These are phyloP conservation scores for Bombus haemorrhoidalis DNA, from an alignment of 1,140 invertebrate genomes.

Conservation along the genomic window DNA sequence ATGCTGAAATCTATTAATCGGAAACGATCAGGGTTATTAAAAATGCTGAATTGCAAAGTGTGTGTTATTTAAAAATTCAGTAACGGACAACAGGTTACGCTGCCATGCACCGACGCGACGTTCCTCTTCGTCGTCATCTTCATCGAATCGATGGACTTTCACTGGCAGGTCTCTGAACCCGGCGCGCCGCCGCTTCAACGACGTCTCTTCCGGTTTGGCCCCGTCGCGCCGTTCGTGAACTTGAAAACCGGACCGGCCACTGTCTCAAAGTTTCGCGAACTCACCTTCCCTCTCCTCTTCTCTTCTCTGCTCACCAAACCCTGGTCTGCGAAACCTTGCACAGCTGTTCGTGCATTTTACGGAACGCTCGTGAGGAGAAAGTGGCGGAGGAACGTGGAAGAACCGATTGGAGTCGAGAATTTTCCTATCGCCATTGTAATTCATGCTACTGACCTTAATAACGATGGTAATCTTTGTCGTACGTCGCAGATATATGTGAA, in stretches of 20 bases:
- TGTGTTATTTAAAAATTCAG: not conserved
- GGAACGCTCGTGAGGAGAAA: conserved; percentile 1
- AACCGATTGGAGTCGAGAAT: not conserved
- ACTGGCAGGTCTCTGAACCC: conserved; percentile 75
- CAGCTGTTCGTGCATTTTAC: conserved; percentile 18
- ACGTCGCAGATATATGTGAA: too few relatives aligned
- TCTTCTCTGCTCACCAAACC: not conserved
- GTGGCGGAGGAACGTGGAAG: conserved; percentile 1
- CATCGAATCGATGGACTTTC: conserved; percentile 69
- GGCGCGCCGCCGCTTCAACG: conserved; percentile 36
- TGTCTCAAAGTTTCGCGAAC: conserved; percentile 51
- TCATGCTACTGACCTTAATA: conserved; percentile 9
- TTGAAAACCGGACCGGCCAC: conserved; percentile 62
- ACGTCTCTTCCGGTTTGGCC: conserved; percentile 53
- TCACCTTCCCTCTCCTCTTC: not conserved
- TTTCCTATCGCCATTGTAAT: conserved; percentile 2
- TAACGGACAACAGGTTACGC: conserved; percentile 52
- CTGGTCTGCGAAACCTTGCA: conserved; percentile 13
- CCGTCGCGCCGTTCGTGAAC: conserved; percentile 64
- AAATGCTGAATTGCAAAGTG: not conserved
- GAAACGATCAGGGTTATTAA: not conserved
- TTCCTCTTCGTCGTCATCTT: conserved; percentile 15
- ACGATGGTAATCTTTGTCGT: not conserved
- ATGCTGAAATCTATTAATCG: too few relatives aligned
- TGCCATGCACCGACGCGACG: conserved; percentile 53